Base-by-base conservation (phyloP, 92 coral and sea anemone genomes). In the Parazoanthus atlanticus region DNA sequence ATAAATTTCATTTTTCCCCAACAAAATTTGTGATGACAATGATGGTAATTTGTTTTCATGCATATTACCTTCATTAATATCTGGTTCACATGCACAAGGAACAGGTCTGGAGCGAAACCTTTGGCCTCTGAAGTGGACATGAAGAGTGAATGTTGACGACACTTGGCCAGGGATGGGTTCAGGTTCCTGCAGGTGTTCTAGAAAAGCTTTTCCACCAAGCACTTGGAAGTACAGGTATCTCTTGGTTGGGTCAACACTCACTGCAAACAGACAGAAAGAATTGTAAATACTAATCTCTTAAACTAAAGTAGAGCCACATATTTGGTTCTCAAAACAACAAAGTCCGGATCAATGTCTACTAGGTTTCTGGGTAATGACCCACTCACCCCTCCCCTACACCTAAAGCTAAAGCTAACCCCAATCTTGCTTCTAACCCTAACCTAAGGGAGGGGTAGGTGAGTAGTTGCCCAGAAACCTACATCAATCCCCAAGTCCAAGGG, bases 81-180 rank as follows among this genome's bases (percentile, higher is more conserved):
- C 99, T 32, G 99, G 99, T 82, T 97, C 99, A 94, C 99, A 97
- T 4, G 98, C 96, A 93, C 99, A 97, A 58, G 98, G 93, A 3
- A 94, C 99, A 82, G 98, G 93, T 84, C 98, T 82, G 8, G 99
- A 97, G 72, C 91, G 89, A 89, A 95, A 97, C 91, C 99, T 86
- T 85, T 97, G 99, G 46, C 99, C 99, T 94, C 96, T 94, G 56
- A 95, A 97, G 91, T 97, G 98, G 71, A 97, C 90, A 86, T 95
- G 91, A 36, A 97, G 92, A 17, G 98, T 95, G 81, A 97, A 97
- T 1, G 93, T 94, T 29, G 99, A 97, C 21, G 99, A 95, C 19
- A 93, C 97, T 89, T 94, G 94, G 32, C 99, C 98, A 34, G 96
- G 95, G 46, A 97, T 38, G 11, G 97, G 97, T 33, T 97, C 99